Base-by-base conservation (phyloP, 2,888 invertebrate genomes). In the Sarcophaga carnaria region DNA sequence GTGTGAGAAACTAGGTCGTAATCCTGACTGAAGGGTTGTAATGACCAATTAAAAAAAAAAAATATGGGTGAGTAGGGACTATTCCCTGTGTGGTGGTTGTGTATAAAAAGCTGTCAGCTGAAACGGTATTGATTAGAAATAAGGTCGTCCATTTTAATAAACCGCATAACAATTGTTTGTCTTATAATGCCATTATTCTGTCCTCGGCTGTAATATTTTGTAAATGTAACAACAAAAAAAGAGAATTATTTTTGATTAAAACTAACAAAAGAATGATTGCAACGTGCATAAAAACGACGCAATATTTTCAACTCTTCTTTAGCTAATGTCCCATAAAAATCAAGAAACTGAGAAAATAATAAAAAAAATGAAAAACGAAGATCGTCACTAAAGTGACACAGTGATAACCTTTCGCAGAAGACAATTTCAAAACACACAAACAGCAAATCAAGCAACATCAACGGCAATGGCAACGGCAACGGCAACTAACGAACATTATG, bases 351-450 rank as follows among this genome's bases (percentile, higher is more conserved):
- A 54, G 54, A 54, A 54, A 14, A 12, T 54, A 14, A 49, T 14
- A 27, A 71, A 47, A 4, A 49, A 25, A 63, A 5, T 1, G 47
- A 62, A 71, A 59, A 74, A 22, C 27, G 8, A 78, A 84, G 80
- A 84, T 84, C 75, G 75, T 80, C 84, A 71, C 45, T 60, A 20
- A 75, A 74, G 12, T 71, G 84, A 80, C 80, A 80, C 60, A 66
- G 20, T 70, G 84, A 84, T 84, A 84, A 84, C 80, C 84, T 84
- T 84, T 76, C 5, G 60, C 22, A 84, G 64, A 37, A 84, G 64
- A 80, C 69, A 75, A 84, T 75, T 63, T 60, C 67, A 70, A 83
- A 75, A 64, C 66, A 22, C 37, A 80, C 69, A 79, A 75, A 64
- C 14, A 45, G 10, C 37, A 37, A 67, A 67, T 22, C 37, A 80